Conservation (phyloP, 2,888 invertebrate genomes). For the Scaptomyza tumidula region DNA sequence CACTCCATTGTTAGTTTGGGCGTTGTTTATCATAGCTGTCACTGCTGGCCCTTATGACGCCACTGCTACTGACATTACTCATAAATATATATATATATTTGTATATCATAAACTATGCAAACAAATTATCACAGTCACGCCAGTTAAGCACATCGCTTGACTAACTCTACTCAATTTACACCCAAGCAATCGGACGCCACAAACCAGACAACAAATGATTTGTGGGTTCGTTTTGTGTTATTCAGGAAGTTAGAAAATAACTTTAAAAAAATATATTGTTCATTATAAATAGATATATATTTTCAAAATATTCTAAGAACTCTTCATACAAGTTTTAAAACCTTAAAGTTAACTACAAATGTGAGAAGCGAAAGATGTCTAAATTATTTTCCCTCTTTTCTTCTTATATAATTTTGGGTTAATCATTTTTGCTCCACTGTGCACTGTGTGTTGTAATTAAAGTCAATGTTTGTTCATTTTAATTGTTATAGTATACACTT, state of each 20-base stretch:
- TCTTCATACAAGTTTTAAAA: too few relatives aligned
- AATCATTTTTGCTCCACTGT: conserved; percentile 5
- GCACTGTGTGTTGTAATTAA: too few relatives aligned
- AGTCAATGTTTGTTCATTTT: conserved; percentile 13
- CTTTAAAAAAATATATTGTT: too few relatives aligned
- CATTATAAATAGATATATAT: too few relatives aligned
- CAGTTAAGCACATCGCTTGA: conserved; percentile 49
- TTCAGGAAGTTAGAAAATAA: background rate
- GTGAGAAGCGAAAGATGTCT: too few relatives aligned
- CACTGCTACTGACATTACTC: conserved; percentile 67
- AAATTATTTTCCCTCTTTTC: background rate
- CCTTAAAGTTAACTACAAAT: too few relatives aligned
- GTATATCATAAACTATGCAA: conserved; percentile 42
- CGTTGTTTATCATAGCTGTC: too few relatives aligned
- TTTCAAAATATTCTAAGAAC: too few relatives aligned
- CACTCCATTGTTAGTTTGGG: too few relatives aligned
- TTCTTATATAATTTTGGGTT: background rate
- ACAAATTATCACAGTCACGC: conserved; percentile 74
- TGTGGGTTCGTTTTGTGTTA: conserved; percentile 16
- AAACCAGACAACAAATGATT: background rate
- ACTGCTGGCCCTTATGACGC: conserved; percentile 58
- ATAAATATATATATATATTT: conserved; percentile 24
- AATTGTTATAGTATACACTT: background rate
- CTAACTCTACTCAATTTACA: conserved; percentile 13
- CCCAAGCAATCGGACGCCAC: background rate